These are phyloP conservation scores for Lipotes vexillifer DNA, from an alignment of 2,113 vertebrate genomes.

Conservation along the genomic window DNA sequence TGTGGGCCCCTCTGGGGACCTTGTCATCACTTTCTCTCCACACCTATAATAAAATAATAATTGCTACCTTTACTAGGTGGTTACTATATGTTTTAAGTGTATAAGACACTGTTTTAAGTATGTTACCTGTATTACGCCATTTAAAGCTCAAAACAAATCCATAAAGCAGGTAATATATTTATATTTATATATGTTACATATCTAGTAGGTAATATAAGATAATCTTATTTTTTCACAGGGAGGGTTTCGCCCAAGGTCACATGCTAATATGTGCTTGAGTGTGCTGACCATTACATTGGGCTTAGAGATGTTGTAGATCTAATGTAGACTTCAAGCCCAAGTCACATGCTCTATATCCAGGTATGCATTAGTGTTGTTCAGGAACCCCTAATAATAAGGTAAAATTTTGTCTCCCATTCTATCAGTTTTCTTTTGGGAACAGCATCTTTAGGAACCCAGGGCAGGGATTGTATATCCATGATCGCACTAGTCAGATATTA, in stretches of 20 bases:
- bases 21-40: neutral
- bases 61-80: neutral
- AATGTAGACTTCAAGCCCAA: neutral
- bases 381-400: neutral
- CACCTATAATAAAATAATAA: neutral
- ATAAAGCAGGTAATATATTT: neutral
- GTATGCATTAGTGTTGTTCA: neutral
- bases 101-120: neutral
- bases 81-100: neutral
- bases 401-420: neutral
- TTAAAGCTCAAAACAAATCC: neutral
- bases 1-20: neutral
- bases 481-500: neutral
- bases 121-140: neutral
- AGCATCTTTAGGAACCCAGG: neutral
- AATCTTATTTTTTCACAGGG: neutral
- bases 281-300: neutral
- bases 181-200: neutral
- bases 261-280: neutral
- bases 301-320: neutral
- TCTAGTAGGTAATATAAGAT: neutral
- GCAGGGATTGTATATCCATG: neutral
- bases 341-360: neutral
- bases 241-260: neutral
- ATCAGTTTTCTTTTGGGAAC: no score